phyloP scores from a whole-genome alignment of 2,797 vertebrate genomes.

The Sebastes kiyomatsui region DNA sequence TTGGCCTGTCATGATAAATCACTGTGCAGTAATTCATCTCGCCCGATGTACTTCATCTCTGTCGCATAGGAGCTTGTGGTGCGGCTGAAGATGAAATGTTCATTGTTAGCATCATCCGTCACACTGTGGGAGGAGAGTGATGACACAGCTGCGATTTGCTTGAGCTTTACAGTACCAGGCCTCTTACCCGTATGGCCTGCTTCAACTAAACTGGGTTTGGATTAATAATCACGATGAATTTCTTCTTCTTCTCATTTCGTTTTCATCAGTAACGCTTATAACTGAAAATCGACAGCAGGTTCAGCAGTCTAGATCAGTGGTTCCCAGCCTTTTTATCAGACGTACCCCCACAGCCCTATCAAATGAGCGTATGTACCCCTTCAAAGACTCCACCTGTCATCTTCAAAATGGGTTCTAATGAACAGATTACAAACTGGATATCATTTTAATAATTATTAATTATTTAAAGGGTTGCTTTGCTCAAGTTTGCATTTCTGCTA shows the following conservation, averaged over 20 bases:
- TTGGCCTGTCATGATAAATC: constrained; percentile 78
- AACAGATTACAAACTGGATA: neutral
- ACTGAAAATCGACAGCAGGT: neutral
- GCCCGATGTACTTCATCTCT: constrained; percentile 71
- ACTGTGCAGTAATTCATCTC: constrained; percentile 71
- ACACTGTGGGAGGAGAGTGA: constrained; percentile 74
- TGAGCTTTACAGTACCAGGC: constrained; percentile 40
- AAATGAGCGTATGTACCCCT: neutral
- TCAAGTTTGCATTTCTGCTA: neutral
- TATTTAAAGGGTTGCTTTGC: neutral
- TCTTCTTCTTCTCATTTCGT: neutral
- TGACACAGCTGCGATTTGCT: constrained; percentile 68
- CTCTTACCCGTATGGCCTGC: neutral
- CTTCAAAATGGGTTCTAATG: neutral
- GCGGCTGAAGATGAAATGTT: constrained; percentile 78
- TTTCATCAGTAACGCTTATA: neutral
- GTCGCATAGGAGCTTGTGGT: constrained; percentile 66
- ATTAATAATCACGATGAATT: constrained; percentile 22
- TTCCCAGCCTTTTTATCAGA: neutral
- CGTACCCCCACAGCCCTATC: neutral
- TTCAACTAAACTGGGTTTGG: neutral
- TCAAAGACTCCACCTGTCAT: neutral
- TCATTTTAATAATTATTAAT: neutral
- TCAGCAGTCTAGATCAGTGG: neutral
- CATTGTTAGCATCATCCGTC: constrained; percentile 78